Conservation (phyloP, 2,888 invertebrate genomes). For the Mythimna impura region DNA sequence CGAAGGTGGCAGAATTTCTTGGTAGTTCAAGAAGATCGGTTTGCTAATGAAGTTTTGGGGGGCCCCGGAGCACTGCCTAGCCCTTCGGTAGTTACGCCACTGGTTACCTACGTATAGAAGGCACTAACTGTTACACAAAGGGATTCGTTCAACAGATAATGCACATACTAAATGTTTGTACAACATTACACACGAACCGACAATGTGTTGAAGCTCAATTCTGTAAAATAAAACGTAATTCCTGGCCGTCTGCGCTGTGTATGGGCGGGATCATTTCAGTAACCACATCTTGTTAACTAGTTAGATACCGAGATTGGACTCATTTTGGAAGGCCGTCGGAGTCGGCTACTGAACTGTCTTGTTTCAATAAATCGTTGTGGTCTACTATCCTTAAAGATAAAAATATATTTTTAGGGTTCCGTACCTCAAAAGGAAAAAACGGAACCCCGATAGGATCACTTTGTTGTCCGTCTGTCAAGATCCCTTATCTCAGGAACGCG, state of each 20-base stretch:
- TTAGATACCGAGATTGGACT: constrained; percentile 21
- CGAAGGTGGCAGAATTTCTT: too few species aligned
- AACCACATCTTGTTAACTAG: constrained; percentile 35
- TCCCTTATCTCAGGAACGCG: too few species aligned
- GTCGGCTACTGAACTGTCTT: background rate
- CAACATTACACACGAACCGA: constrained; percentile 32
- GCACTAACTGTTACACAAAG: constrained; percentile 53
- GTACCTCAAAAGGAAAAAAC: too few species aligned
- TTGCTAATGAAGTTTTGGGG: too few species aligned
- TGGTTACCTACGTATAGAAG: constrained; percentile 16
- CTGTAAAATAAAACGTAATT: constrained; percentile 40
- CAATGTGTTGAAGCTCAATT: constrained; percentile 40
- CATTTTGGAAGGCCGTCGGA: constrained; percentile 1
- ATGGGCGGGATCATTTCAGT: constrained; percentile 24
- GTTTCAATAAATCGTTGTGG: background rate
- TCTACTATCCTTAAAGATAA: too few species aligned
- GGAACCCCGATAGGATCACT: too few species aligned
- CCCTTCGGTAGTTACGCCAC: too few species aligned
- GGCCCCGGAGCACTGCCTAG: too few species aligned
- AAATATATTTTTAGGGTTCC: too few species aligned
- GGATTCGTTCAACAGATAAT: constrained; percentile 50
- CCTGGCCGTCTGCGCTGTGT: constrained; percentile 16
- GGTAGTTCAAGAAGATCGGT: too few species aligned
- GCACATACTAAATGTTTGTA: constrained; percentile 42
- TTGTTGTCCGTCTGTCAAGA: too few species aligned